A percentile compares a stretch with the other conserved stretches of the same genome.
phyloP scores from a whole-genome alignment of 2,113 vertebrate genomes.

The Parus major region DNA sequence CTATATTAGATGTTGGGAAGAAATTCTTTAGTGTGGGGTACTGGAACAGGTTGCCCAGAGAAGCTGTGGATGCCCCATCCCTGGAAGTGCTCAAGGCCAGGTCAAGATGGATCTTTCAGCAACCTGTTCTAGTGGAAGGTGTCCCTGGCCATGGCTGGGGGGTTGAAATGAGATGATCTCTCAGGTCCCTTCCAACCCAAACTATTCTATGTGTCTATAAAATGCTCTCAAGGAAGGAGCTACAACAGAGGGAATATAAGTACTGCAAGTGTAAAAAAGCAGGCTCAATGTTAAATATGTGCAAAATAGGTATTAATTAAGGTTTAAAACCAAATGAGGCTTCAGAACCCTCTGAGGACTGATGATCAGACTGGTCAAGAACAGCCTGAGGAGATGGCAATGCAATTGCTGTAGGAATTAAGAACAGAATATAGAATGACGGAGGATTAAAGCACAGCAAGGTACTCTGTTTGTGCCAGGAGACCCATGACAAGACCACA shows the following conservation, averaged over 20 bases:
- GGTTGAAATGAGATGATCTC: neutral
- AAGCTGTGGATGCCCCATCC: neutral
- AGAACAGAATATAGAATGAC: neutral
- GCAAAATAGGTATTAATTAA: neutral
- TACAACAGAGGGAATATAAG: neutral
- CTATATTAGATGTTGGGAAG: neutral
- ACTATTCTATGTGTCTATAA: neutral
- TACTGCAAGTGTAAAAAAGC: neutral
- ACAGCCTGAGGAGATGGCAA: neutral
- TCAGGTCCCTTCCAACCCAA: neutral
- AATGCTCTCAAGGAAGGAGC: neutral
- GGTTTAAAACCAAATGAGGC: neutral
- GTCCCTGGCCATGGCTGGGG: neutral
- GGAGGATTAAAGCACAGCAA: neutral
- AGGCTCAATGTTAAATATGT: neutral
- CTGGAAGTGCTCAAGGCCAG: neutral
- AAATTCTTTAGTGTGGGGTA: neutral
- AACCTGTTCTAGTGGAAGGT: neutral
- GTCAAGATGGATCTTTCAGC: neutral
- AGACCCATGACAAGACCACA: conserved; percentile 62
- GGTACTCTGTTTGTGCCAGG: neutral
- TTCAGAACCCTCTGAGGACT: neutral
- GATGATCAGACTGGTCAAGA: neutral
- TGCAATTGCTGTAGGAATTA: neutral
- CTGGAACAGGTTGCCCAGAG: neutral